Base-by-base conservation (phyloP, 2,888 invertebrate species). In the Sabatieria punctata region DNA sequence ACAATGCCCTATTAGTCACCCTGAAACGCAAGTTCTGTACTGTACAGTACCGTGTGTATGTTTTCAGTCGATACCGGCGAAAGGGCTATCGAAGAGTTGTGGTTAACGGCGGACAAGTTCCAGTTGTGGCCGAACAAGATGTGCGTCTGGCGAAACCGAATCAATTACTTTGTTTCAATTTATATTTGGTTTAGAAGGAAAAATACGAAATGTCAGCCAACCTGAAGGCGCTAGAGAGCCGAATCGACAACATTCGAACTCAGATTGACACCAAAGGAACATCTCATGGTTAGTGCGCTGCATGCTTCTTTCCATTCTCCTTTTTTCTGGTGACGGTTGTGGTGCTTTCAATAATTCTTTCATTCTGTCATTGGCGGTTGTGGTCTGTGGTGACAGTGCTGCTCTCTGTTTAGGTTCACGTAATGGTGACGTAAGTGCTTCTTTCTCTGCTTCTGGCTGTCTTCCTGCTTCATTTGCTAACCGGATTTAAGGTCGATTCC, bases 51-150 rank as follows among this genome's bases (percentile, higher is more conserved):
- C n/a, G n/a, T n/a, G n/a, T n/a, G 2, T 44, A 13, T 38, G 26
- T 45, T 55, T 58, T 46, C 51, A 58, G 58, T 8, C 55, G 57
- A 8, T 54, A 53, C 46, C 55, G 57, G 19, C 38, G 50, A 15
- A 45, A 41, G 19, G 37, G 23, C 18, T 13, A 23, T 21, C 22
- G 35, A 19, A 21, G 46, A 18, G 27, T 45, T 2, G 36, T 26
- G n/a, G 43, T 30, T 24, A 43, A 47, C 33, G 41, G 42, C 44
- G 51, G 53, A 24, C n/a, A n/a, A n/a, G 53, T 53, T 38, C 60
- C 60, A 35, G 54, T 63, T 26, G 53, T 61, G 24, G 54, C 52
- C 30, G 57, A 58, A 42, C n/a, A n/a, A n/a, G 54, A 36, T 11
- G 38, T 35, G 13, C 18, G 36, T 43, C 19, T n/a, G 30, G 4